These are phyloP conservation scores for Brachionus manjavacas DNA, from an alignment of 1,140 invertebrate species.

Conservation along the genomic window DNA sequence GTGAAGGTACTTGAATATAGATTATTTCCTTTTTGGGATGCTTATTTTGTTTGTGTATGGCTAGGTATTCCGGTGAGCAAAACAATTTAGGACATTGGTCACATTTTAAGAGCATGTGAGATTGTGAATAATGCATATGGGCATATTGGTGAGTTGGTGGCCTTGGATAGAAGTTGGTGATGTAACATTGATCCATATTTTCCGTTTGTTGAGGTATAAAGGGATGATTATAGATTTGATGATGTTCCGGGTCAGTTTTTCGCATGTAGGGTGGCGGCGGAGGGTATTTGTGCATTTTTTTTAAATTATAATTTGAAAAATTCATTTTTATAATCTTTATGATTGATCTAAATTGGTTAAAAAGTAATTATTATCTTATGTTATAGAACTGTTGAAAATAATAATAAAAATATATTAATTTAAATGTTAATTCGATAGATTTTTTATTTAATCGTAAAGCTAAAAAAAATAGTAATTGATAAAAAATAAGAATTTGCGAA, in stretches of 20 bases:
- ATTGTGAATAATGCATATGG: not conserved
- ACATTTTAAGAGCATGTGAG: not conserved
- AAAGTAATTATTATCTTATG: not conserved
- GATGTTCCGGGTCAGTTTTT: not conserved
- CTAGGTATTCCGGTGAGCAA: not conserved
- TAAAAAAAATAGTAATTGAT: no score
- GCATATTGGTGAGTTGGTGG: not conserved
- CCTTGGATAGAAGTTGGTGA: not conserved
- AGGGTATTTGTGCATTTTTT: not conserved
- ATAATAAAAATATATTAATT: no score
- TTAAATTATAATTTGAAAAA: not conserved
- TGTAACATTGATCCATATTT: not conserved
- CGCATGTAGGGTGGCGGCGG: not conserved
- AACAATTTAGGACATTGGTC: conserved; percentile 7
- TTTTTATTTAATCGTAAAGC: no score
- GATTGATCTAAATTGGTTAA: not conserved
- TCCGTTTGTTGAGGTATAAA: not conserved
- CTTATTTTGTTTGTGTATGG: not conserved
- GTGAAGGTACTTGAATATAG: not conserved
- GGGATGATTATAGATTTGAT: not conserved
- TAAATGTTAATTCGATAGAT: no score
- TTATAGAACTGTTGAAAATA: not conserved
- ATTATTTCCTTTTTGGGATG: conserved; percentile 11
- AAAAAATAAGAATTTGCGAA: no score
- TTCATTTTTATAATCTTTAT: not conserved